Base-by-base conservation (phyloP, 92 coral and sea anemone species). In the Meandrina meandrites region DNA sequence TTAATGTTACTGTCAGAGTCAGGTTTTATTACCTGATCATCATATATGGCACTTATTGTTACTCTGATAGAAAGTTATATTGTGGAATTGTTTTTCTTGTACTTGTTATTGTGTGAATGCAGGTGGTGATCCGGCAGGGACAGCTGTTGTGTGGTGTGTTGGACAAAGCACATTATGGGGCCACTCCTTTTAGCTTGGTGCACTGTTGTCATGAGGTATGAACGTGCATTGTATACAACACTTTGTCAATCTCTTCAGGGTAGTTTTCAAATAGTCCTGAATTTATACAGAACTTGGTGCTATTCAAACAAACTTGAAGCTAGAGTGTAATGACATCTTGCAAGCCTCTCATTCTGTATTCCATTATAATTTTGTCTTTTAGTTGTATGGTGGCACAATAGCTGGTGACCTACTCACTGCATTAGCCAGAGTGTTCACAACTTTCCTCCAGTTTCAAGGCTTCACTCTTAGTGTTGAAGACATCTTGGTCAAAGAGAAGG, bases 81-180 rank as follows among this genome's bases (percentile, higher is more conserved):
- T 60, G 68, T 60, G 30, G 8, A 22, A 27, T n/a, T n/a, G n/a
- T n/a, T n/a, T n/a, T n/a, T n/a, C n/a, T n/a, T 60, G 28, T 1
- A 60, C 48, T 35, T 36, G n/a, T 5, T 19, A 47, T 19, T 16
- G 0, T 72, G 40, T 24, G 31, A 22, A 36, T 66, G 31, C 54
- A 96, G 98, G 99, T 96, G 68, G 94, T 96, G 22, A 78, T 96
- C 56, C 93, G 96, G 66, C 95, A 93, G 47, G 96, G 99, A 24
- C 94, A 96, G 82, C 90, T 96, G 37, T 72, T 96, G 35, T 94
- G 94, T 84, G 98, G 98, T 37, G 99, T 93, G 80, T 86, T 96
- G 81, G 99, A 96, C 90, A 96, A 96, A 81, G 99, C 95, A 6
- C 99, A 96, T 79, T 96, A 96, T 90, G 99, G 99, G 0, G 91